These are phyloP conservation scores for Calliphora vicina DNA, from an alignment of 1,140 invertebrate species.

Conservation along the genomic window DNA sequence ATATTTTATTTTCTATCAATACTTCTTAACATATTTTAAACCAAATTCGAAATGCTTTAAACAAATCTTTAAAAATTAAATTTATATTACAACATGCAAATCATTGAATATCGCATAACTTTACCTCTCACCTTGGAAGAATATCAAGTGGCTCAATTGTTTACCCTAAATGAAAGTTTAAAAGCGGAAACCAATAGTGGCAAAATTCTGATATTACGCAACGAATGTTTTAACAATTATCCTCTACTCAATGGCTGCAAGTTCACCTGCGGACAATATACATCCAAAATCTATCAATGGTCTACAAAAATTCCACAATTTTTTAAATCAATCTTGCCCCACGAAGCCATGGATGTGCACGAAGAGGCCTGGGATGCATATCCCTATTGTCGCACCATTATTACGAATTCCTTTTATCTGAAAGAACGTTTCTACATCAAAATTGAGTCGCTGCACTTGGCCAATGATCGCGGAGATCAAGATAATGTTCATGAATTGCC, in stretches of 20 bases:
- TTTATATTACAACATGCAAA: not conserved
- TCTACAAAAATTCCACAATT: conserved; percentile 91
- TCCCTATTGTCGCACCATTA: conserved; percentile 97
- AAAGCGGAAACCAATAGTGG: conserved; percentile 99
- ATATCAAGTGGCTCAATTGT: conserved; percentile 99
- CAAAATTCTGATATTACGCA: conserved; percentile 97
- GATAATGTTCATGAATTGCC: conserved; percentile 89
- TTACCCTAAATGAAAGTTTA: conserved; percentile 96
- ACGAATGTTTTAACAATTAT: conserved; percentile 91
- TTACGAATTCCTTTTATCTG: conserved; percentile 92
- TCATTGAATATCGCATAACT: not conserved
- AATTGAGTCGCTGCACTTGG: conserved; percentile 82
- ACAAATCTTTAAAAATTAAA: not conserved
- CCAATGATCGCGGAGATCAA: conserved; percentile 78
- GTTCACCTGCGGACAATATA: conserved; percentile 96
- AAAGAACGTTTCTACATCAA: conserved; percentile 82
- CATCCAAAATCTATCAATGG: conserved; percentile 99
- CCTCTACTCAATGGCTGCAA: conserved; percentile 86
- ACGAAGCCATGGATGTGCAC: conserved; percentile 95
- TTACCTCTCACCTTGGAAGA: conserved; percentile 62
- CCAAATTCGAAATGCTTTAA: not conserved
- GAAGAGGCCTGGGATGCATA: conserved; percentile 99
- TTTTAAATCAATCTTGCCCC: conserved; percentile 92
- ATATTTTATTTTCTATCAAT: not conserved
- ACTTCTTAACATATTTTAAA: too few species aligned